A percentile compares a stretch with the other conserved stretches of the same genome.
Evolutionary conservation across 2,888 invertebrate species (phyloP).

Genomic region (Habrosyne pyritoides): DNA sequence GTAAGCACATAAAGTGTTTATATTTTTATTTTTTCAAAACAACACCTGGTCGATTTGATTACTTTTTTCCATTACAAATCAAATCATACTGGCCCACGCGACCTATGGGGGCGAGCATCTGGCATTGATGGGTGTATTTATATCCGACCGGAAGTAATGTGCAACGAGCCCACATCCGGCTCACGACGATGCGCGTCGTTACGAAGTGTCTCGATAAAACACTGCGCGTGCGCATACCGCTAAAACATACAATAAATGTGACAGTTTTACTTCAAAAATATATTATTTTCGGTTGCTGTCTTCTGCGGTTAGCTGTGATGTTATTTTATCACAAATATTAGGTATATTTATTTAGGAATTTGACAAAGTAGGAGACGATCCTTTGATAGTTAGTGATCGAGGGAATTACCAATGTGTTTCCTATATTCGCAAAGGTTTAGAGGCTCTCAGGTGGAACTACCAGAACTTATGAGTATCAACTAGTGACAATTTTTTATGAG

Average conservation of each 20-base stretch:
- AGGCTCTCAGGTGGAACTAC: no score
- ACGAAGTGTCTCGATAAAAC: slow-evolving; percentile 28
- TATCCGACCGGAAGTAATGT: slow-evolving; percentile 70
- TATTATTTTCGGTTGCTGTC: no score
- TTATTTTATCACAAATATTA: not conserved
- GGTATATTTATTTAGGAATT: no score
- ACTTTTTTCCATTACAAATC: not conserved
- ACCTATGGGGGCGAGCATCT: slow-evolving; percentile 66
- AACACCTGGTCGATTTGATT: not conserved
- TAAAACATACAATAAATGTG: slow-evolving; percentile 25
- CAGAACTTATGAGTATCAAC: no score
- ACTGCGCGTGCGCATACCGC: slow-evolving; percentile 44
- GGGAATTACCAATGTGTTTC: no score
- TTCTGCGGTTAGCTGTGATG: not conserved
- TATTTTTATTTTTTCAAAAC: no score
- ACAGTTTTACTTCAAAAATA: slow-evolving; percentile 7
- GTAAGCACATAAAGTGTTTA: no score
- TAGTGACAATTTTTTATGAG: no score
- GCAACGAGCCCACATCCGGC: slow-evolving; percentile 70
- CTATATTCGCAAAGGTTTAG: no score
- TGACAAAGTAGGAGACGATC: no score
- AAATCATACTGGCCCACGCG: slow-evolving; percentile 14
- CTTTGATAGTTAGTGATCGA: no score
- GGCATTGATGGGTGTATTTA: slow-evolving; percentile 68
- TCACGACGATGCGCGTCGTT: slow-evolving; percentile 26